Evolutionary conservation across 2,888 invertebrate genomes (phyloP), one percentile per base, ranked within the genome.

Genomic region (Agriopis marginaria): DNA sequence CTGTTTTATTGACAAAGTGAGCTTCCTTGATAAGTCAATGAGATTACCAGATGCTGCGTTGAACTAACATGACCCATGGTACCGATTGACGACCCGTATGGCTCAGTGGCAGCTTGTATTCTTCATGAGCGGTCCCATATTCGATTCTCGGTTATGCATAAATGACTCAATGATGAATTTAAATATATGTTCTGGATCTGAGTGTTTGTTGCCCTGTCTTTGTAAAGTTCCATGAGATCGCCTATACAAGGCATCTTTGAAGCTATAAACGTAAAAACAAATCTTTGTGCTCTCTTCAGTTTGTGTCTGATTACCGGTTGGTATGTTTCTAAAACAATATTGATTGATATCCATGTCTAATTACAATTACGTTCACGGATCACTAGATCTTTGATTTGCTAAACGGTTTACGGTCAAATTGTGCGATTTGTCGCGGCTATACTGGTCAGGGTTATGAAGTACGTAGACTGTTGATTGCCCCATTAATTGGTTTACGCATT

Each of bases 391-490:
- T 67, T 66, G 66, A 73, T 77, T 79, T 71, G 71, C 74, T 68
- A 77, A 78, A 74, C 49, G 68, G 73, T 77, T 79, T 72, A 81
- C 76, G 78, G 81, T 79, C 72, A 73, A 78, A 80, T 81, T 77
- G 69, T 50, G 69, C 65, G 66, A 86, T 86, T 86, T 39, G 84
- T 80, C 77, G 71, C 77, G 77, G 77, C 68, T 72, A 44, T 71
- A 77, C 73, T 77, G 82, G 83, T 83, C 85, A 87, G 77, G 86
- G 85, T 77, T 82, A 77, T 56, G 70, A 64, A 75, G 72, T 76
- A 74, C 64, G 82, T 79, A 74, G 77, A 81, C 74, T 51, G 49
- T 65, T 72, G 60, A 70, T 80, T 80, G 74, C 77, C 62, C 60
- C 72, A 75, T 70, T 77, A 77, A 73, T 77, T 77, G 75, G 74